These are phyloP conservation scores for Unio delphinus DNA, from an alignment of 2,888 invertebrate species.

Conservation along the genomic window DNA sequence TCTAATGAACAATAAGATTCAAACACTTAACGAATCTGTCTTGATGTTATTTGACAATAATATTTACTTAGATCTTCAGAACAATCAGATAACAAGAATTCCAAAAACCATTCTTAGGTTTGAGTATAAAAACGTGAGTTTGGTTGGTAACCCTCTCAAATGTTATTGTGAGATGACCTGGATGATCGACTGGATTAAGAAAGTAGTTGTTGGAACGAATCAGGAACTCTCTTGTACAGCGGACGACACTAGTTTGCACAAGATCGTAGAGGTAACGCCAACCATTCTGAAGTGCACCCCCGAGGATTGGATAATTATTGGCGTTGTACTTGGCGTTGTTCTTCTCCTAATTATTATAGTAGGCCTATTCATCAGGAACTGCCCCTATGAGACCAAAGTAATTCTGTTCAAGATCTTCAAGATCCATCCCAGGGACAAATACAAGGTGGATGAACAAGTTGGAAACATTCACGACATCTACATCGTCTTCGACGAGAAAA, in stretches of 20 bases:
- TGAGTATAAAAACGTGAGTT: conserved; percentile 16
- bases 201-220: conserved; percentile 1
- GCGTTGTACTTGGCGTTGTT: conserved; percentile 4
- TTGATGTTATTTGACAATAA: no score
- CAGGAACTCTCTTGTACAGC: conserved; percentile 4
- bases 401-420: conserved; percentile 26
- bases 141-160: conserved; percentile 25
- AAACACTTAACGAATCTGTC: no score
- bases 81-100: conserved; percentile 12
- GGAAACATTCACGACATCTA: conserved; percentile 7
- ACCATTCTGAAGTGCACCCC: conserved; percentile 7
- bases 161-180: conserved; percentile 42
- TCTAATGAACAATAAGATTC: no score
- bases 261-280: conserved; percentile 19
- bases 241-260: conserved; percentile 8
- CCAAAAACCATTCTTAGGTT: conserved; percentile 29
- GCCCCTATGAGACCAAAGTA: conserved; percentile 46
- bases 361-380: conserved; percentile 25
- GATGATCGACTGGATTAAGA: conserved; percentile 33
- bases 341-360: conserved; percentile 10
- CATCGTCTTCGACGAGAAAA: no score
- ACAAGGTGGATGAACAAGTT: conserved; percentile 21
- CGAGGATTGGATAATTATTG: conserved; percentile 7
- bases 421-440: conserved; percentile 27
- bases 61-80: conserved; percentile 11